Conservation (phyloP, 2,797 vertebrate genomes). For the Coracias cyanogaster region DNA sequence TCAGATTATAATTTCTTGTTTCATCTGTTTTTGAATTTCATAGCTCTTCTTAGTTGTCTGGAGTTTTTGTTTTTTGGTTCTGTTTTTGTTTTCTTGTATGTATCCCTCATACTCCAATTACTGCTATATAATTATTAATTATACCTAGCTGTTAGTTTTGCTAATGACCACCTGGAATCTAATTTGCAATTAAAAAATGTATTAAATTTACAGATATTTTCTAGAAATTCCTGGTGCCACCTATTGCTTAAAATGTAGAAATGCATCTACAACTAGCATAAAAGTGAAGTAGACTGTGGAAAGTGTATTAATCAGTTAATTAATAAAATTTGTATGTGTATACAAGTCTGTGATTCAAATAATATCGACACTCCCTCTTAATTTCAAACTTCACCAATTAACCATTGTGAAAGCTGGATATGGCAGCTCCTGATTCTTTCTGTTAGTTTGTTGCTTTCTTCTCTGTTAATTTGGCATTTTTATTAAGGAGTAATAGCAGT, state of each 20-base stretch:
- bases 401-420: neutral
- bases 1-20: neutral
- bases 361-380: neutral
- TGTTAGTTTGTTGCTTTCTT: neutral
- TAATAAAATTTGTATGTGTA: neutral
- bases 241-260: constrained; percentile 34
- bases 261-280: neutral
- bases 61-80: neutral
- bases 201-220: constrained; percentile 14
- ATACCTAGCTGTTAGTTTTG: neutral
- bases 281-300: neutral
- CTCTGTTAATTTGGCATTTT: neutral
- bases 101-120: neutral
- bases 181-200: neutral
- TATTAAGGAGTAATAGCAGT: neutral
- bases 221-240: constrained; percentile 50
- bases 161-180: neutral
- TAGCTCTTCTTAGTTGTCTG: neutral
- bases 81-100: neutral
- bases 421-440: neutral
- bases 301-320: neutral
- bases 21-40: neutral
- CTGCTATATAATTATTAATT: neutral
- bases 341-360: fast-evolving
- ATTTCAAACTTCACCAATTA: neutral